Base-by-base conservation (phyloP, 2,797 vertebrate species). In the Meda fulgida region DNA sequence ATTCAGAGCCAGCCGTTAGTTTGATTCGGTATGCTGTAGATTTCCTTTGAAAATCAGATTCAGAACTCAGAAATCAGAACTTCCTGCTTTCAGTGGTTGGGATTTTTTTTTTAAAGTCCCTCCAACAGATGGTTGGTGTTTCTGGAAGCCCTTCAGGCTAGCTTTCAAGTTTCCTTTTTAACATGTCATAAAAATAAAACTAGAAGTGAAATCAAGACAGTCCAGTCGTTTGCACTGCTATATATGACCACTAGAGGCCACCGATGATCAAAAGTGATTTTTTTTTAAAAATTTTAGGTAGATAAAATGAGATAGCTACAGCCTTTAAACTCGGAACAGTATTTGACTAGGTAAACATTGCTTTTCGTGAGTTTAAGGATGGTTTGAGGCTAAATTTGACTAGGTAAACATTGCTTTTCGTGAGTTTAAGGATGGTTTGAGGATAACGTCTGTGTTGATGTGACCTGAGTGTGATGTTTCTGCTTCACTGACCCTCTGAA, bases 391-490 rank as follows among this genome's bases (percentile, higher is more conserved):
- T n/a, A n/a, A n/a, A 21, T 53, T 34, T 26, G 51, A 55, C 73
- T 38, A 36, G 11, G 11, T 58, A 38, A 14, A 38, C 55, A 11
- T 38, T n/a, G 31, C 31, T 38, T 55, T 78, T 78, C 11, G 36
- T 63, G 55, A 26, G 1, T 43, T 40, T 7, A 38, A 7, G 7
- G 36, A 38, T 8, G 36, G 36, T 40, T 40, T 48, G 14, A 31
- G 63, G 7, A n/a, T n/a, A n/a, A n/a, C n/a, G n/a, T n/a, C n/a
- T n/a, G n/a, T n/a, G 26, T 82, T 75, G 79, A 81, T 70, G 66
- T 81, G 69, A 83, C 34, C 69, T 26, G 51, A 66, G 40, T 43
- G 34, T 23, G 81, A 73, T 83, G 58, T 73, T 83, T 65, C 76
- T 55, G 75, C 31, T 80, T 60, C 36, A 38, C 4, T 80, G 83